Evolutionary conservation across 2,797 vertebrate species (phyloP), one percentile per base, ranked within the genome.

Genomic region (Scleropages formosus): DNA sequence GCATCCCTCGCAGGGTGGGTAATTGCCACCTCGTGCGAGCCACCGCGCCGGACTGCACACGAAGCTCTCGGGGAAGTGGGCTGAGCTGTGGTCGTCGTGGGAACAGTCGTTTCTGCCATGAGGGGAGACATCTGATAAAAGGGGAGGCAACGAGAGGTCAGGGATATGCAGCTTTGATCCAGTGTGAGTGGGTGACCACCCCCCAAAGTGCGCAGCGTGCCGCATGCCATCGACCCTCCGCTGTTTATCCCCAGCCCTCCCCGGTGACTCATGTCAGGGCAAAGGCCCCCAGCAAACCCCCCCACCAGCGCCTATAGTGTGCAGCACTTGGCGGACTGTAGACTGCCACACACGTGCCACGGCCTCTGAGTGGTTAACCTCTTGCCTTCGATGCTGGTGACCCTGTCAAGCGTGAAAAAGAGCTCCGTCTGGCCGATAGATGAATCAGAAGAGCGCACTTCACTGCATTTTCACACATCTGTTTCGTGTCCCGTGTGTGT

Each of bases 71-170:
- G 49, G 68, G 16, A 4, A 12, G 12, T 64, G 26, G 47, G 24
- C 68, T 26, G 26, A 46, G 11, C 68, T 27, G 68, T 49, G 22
- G 16, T 49, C 70, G 68, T 56, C 22, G 20, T 56, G 68, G 68
- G 68, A 70, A 70, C 68, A n/a, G 15, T 24, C 26, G 47, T 53
- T 56, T 16, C 68, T 20, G 24, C 47, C 24, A 18, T 56, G 2
- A 10, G 2, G 31, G 9, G 53, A 56, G 18, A 1, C 11, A 53
- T 53, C 18, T 18, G 18, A 56, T 56, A 56, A 56, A 10, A 56
- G 53, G 4, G 39, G 10, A 44, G 44, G 47, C 8, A 44, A 49
- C 44, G 44, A 22, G 53, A 53, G 53, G 53, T 18, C 3, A 9
- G 53, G 11, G 53, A n/a, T n/a, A n/a, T 56, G 11, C 18, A 12